Percentiles rank a stretch among this genome's conserved stretches.
phyloP scores from a whole-genome alignment of 92 coral and sea anemone genomes.

The Porites evermanni region DNA sequence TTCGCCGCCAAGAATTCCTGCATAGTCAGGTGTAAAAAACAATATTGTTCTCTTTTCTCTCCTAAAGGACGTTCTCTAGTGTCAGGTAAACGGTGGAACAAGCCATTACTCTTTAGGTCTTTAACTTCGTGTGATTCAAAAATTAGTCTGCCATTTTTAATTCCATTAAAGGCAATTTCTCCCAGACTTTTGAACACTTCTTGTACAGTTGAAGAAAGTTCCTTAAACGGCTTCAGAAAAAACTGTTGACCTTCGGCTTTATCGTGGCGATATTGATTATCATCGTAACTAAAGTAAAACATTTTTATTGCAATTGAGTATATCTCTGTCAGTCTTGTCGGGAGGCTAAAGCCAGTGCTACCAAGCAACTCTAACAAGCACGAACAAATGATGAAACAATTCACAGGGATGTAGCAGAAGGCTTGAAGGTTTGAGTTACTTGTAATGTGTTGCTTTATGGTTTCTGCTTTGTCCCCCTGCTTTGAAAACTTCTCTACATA shows the following conservation, averaged over 20 bases:
- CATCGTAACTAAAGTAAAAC: conserved; percentile 17
- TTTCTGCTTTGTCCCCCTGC: neutral
- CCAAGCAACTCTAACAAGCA: neutral
- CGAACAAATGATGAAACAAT: too few species aligned
- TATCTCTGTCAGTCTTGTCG: conserved; percentile 32
- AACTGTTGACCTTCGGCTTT: too few species aligned
- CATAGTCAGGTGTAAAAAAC: too few species aligned
- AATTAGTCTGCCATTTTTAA: neutral
- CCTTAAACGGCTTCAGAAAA: neutral
- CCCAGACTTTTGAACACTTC: neutral
- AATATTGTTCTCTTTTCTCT: too few species aligned
- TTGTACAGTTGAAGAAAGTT: neutral
- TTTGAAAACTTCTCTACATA: neutral
- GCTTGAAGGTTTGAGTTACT: conserved; percentile 4
- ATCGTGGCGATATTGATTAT: neutral
- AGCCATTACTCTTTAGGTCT: too few species aligned
- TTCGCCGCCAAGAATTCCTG: too few species aligned
- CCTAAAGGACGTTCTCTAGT: too few species aligned
- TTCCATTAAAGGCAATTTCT: conserved; percentile 1
- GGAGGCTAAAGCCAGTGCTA: neutral
- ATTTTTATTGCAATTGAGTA: conserved; percentile 26
- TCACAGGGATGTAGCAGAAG: conserved; percentile 26
- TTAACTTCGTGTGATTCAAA: conserved; percentile 10
- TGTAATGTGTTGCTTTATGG: conserved; percentile 4
- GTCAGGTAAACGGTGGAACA: too few species aligned